A percentile compares a stretch with the other conserved stretches of the same genome.
phyloP scores from a whole-genome alignment of 92 coral and sea anemone genomes.

The Porites evermanni region DNA sequence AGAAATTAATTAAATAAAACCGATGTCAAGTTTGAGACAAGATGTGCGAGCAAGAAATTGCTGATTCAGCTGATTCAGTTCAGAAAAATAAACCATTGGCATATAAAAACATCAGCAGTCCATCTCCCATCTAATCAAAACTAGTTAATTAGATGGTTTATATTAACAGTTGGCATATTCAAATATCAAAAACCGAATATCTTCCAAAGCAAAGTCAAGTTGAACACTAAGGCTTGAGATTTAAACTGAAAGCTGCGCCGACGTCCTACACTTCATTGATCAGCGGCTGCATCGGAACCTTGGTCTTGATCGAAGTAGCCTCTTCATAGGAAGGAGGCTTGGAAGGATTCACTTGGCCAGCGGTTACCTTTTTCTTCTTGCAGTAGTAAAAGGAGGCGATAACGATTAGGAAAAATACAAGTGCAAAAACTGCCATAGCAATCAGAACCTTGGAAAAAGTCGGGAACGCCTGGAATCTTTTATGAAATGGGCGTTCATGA shows the following conservation, averaged over 20 bases:
- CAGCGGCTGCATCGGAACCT: constrained; percentile 44
- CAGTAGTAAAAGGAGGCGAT: not conserved
- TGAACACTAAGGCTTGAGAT: too few relatives aligned
- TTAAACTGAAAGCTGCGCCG: not conserved
- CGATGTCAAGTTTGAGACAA: too few relatives aligned
- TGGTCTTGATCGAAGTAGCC: constrained; percentile 38
- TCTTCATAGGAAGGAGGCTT: constrained; percentile 49
- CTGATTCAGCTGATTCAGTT: too few relatives aligned
- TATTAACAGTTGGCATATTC: too few relatives aligned
- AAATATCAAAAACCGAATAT: too few relatives aligned
- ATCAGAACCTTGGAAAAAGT: not conserved
- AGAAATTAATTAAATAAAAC: too few relatives aligned
- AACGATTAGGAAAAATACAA: not conserved
- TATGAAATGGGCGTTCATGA: not conserved
- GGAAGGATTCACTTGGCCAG: not conserved
- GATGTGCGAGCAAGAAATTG: too few relatives aligned
- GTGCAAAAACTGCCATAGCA: not conserved
- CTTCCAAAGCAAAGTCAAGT: too few relatives aligned
- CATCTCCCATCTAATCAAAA: too few relatives aligned
- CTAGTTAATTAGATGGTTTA: too few relatives aligned
- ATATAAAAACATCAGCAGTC: too few relatives aligned
- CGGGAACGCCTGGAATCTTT: not conserved
- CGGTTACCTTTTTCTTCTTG: not conserved
- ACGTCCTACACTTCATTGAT: constrained; percentile 15
- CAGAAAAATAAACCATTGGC: too few relatives aligned